Base-by-base conservation (phyloP, 2,113 vertebrate genomes). In the Chaenocephalus aceratus region DNA sequence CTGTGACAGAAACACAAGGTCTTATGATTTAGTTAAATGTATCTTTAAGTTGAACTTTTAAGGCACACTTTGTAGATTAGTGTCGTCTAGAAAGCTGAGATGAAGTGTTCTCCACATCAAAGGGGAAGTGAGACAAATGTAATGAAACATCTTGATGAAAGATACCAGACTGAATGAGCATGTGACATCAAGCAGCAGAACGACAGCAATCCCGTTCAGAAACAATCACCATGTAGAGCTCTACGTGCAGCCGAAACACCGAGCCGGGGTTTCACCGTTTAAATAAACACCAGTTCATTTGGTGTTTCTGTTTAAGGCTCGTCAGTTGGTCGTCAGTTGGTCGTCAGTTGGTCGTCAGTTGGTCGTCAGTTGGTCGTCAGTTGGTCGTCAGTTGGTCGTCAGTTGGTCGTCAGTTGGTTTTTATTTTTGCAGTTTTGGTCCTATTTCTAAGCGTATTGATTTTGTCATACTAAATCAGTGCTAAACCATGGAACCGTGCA, bases 131-230 rank as follows among this genome's bases (percentile, higher is more conserved):
- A 63, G 59, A 63, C 23, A 30, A 53, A 49, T 2, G 12, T 10
- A 18, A 75, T 41, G 49, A 51, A 70, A 58, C 18, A 69, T 61
- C 51, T 63, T 41, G 58, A 74, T 81, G 30, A 68, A 23, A 18
- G n/a, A 53, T 10, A 4, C n/a, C 52, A 18, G 9, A 15, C 46
- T 36, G 36, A 21, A 56, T 51, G 30, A 75, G 9, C 12, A 46
- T 36, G 45, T 74, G 53, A 58, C 63, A 12, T n/a, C n/a, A 61
- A 30, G 54, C 34, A 26, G 59, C 71, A 11, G 3, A 16, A 10
- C 21, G 34, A 44, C n/a, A 2, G 48, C 14, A 3, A 14, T 11
- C 49, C 0, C 3, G 23, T 0, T 46, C 1, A 10, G 7, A 49
- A 65, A 65, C 49, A 68, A 4, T 45, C 52, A 69, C 23, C 5